These are phyloP conservation scores for Lacanobia wlatinum DNA, from an alignment of 2,888 invertebrate genomes.

Conservation along the genomic window DNA sequence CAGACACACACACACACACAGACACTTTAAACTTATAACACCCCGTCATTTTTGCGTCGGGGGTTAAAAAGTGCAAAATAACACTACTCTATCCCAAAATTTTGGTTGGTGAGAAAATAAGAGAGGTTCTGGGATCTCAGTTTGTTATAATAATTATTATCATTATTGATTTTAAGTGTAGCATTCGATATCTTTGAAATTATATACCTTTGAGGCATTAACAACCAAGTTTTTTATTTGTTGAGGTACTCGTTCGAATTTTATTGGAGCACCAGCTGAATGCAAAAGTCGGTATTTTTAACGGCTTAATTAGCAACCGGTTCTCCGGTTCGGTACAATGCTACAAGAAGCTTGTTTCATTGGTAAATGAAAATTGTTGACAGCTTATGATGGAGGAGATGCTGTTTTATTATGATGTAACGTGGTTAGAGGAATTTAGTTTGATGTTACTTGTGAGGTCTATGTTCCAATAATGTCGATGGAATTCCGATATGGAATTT, in stretches of 20 bases:
- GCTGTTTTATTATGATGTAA: conserved; percentile 24
- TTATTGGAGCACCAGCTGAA: conserved; percentile 69
- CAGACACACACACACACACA: too few relatives aligned
- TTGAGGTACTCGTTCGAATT: conserved; percentile 60
- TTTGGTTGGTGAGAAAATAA: too few relatives aligned
- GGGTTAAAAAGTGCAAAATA: too few relatives aligned
- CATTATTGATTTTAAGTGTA: conserved; percentile 81
- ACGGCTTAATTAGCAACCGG: conserved; percentile 79
- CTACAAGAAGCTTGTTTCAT: conserved; percentile 67
- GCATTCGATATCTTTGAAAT: conserved; percentile 77
- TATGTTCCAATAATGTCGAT: conserved; percentile 44
- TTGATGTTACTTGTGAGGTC: conserved; percentile 34
- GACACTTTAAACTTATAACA: too few relatives aligned
- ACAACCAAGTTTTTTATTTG: conserved; percentile 63
- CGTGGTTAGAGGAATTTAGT: conserved; percentile 36
- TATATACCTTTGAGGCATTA: conserved; percentile 70
- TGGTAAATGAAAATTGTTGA: conserved; percentile 77
- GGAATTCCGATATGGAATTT: conserved; percentile 40
- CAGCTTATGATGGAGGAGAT: conserved; percentile 67
- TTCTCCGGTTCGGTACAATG: conserved; percentile 69
- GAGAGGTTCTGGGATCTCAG: too few relatives aligned
- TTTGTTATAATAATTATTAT: conserved; percentile 51
- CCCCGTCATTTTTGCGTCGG: too few relatives aligned
- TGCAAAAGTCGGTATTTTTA: conserved; percentile 74
- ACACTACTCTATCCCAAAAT: too few relatives aligned